Evolutionary conservation across 2,113 vertebrate species (phyloP).

Genomic region (Mastomys coucha): DNA sequence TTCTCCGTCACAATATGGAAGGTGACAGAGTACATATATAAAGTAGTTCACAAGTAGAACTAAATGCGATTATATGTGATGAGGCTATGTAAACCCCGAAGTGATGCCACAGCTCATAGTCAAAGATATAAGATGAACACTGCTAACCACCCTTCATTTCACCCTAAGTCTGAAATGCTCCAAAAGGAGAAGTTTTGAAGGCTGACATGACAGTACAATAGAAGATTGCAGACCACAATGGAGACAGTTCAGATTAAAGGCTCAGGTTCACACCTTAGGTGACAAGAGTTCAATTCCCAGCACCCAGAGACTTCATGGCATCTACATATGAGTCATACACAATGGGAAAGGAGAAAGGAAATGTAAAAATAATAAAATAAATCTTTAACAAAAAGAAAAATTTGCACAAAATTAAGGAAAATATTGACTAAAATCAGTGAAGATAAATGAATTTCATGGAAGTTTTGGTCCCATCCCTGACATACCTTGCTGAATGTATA

Average conservation of each 20-base stretch:
- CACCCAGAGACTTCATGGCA: background rate
- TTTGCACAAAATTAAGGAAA: background rate
- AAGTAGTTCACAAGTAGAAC: background rate
- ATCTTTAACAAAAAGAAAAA: background rate
- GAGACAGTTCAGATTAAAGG: background rate
- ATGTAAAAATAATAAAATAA: background rate
- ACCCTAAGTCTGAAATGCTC: background rate
- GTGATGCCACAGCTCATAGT: background rate
- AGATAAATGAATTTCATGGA: background rate
- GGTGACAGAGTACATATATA: background rate
- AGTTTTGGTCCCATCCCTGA: background rate
- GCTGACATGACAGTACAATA: background rate
- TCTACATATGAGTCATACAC: background rate
- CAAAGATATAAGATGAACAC: background rate
- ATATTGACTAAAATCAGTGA: background rate
- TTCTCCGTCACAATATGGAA: background rate
- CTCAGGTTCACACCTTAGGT: background rate
- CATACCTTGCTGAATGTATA: background rate
- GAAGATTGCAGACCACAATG: background rate
- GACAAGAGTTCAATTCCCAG: background rate
- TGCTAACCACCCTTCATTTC: background rate
- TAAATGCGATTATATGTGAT: background rate
- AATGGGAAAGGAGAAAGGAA: background rate
- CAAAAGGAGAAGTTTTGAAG: background rate
- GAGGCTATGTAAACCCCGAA: background rate